Evolutionary conservation across 2,113 vertebrate genomes (phyloP).

Genomic region (Myotis yumanensis): DNA sequence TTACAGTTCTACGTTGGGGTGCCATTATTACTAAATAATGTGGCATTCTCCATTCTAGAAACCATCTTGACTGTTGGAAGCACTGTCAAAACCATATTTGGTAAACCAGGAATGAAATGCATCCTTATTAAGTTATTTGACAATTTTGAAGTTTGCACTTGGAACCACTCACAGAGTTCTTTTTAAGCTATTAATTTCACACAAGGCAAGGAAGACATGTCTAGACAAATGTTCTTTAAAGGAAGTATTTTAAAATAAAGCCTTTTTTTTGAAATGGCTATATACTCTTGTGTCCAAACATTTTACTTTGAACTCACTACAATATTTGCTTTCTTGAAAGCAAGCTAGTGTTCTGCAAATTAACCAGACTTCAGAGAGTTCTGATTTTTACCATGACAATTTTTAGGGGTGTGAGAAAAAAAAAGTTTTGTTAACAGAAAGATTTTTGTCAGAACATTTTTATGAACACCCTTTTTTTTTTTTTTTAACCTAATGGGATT

Average conservation of each 20-base stretch:
- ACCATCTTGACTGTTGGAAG: conserved; percentile 62
- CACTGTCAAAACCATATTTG: conserved; percentile 68
- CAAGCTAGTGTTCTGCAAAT: conserved; percentile 54
- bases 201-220: conserved; percentile 64
- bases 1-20: not conserved
- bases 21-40: conserved; percentile 34
- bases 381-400: conserved; percentile 44
- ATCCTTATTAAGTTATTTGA: conserved; percentile 76
- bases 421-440: conserved; percentile 49
- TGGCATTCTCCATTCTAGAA: conserved; percentile 60
- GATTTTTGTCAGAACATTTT: conserved; percentile 42
- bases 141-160: conserved; percentile 68
- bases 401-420: conserved; percentile 45
- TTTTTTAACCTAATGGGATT: conserved; percentile 1
- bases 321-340: conserved; percentile 66
- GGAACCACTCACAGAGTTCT: conserved; percentile 59
- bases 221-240: conserved; percentile 75
- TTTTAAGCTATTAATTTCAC: conserved; percentile 71
- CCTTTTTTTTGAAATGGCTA: conserved; percentile 57
- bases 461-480: not conserved
- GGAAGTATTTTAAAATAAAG: conserved; percentile 72
- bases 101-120: conserved; percentile 78
- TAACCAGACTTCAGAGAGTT: conserved; percentile 67
- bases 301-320: conserved; percentile 65
- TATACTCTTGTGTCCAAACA: conserved; percentile 30